Evolutionary conservation across 2,113 vertebrate genomes (phyloP).

Genomic region (Grantiella picta): DNA sequence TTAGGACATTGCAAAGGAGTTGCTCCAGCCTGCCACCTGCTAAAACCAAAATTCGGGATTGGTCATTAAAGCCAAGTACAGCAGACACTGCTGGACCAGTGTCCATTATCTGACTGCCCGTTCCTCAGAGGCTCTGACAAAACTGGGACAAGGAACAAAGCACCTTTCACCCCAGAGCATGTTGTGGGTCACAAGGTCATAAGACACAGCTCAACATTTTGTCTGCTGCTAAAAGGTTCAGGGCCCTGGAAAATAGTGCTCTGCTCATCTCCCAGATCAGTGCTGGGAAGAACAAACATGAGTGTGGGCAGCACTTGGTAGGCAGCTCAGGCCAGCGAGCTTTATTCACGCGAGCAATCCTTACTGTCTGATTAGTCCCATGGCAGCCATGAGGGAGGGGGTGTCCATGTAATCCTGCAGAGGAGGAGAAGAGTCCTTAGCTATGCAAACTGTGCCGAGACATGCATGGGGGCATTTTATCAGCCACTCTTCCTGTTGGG

Average conservation of each 20-base stretch:
- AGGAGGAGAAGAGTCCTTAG: neutral
- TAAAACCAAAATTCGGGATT: neutral
- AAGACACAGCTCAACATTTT: neutral
- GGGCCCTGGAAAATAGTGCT: neutral
- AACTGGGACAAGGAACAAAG: slow-evolving; percentile 29
- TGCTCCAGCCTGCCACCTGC: neutral
- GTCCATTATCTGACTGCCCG: neutral
- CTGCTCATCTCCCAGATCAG: neutral
- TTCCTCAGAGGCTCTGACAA: neutral
- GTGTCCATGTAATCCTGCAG: neutral
- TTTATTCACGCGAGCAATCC: neutral
- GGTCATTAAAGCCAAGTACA: neutral
- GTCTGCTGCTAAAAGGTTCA: neutral
- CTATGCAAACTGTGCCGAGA: neutral
- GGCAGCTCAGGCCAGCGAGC: neutral
- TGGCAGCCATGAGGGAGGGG: neutral
- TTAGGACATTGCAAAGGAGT: neutral
- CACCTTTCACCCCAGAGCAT: slow-evolving; percentile 38
- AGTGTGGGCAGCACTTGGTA: neutral
- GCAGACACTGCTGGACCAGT: neutral
- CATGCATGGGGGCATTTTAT: neutral
- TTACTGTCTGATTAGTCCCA: neutral
- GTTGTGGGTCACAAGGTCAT: neutral
- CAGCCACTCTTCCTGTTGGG: neutral
- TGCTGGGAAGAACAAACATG: neutral